A percentile compares a stretch with the other conserved stretches of the same genome.
These are phyloP conservation scores for Ursus arctos DNA, from an alignment of 2,113 vertebrate species.

Conservation along the genomic window DNA sequence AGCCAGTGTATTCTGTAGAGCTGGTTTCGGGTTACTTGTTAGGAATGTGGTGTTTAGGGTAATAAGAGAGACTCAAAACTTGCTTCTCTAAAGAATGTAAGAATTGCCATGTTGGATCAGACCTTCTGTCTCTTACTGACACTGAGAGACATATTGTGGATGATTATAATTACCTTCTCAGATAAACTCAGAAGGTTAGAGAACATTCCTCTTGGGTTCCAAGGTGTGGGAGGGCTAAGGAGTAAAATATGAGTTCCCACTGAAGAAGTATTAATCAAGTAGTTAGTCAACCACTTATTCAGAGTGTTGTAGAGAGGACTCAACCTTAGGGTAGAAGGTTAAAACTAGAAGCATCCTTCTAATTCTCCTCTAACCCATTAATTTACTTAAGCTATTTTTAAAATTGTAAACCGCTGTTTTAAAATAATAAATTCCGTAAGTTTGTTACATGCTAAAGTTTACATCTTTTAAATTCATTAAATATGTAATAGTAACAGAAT, in stretches of 20 bases:
- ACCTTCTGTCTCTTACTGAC: conserved; percentile 51
- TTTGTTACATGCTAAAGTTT: conserved; percentile 11
- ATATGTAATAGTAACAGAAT: conserved; percentile 28
- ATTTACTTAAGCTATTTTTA: conserved; percentile 1
- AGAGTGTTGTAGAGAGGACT: conserved; percentile 6
- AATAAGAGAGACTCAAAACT: background rate
- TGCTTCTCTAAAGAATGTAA: conserved; percentile 46
- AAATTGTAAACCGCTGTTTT: background rate
- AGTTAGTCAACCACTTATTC: conserved; percentile 25
- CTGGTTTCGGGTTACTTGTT: background rate
- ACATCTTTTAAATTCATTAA: conserved; percentile 43
- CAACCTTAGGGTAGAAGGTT: background rate
- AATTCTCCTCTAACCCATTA: conserved; percentile 54
- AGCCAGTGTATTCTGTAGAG: background rate
- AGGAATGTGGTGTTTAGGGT: background rate
- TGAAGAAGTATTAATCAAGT: conserved; percentile 59
- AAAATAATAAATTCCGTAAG: background rate
- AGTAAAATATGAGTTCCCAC: conserved; percentile 55
- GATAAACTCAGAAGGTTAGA: conserved; percentile 60
- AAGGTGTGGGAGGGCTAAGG: background rate
- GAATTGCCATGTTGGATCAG: conserved; percentile 35
- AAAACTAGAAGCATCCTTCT: conserved; percentile 34
- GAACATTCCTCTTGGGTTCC: conserved; percentile 35
- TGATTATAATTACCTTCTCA: conserved; percentile 63
- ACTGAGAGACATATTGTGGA: conserved; percentile 30